Conservation (phyloP, 2,113 vertebrate species). For the Alexandromys fortis region DNA sequence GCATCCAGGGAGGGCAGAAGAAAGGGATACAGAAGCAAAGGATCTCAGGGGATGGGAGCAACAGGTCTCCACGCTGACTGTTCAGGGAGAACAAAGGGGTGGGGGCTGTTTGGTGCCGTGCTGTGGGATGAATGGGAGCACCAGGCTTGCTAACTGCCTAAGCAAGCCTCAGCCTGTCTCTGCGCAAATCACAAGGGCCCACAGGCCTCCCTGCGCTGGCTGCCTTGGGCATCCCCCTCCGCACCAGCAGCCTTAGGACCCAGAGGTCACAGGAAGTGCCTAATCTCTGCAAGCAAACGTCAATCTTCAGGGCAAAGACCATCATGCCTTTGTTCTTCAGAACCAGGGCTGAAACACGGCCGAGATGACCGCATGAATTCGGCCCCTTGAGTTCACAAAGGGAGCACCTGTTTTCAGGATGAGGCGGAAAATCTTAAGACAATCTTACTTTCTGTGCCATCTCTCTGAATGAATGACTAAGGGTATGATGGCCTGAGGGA, state of each 20-base stretch:
- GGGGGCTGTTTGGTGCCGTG: not conserved
- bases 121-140: not conserved
- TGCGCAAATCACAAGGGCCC: not conserved
- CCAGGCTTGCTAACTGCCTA: not conserved
- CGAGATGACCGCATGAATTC: constrained; percentile 68
- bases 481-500: not conserved
- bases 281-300: constrained; percentile 79
- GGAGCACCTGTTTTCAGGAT: constrained; percentile 82
- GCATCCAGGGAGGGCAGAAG: not conserved
- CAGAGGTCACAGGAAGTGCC: constrained; percentile 73
- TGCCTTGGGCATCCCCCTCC: not conserved
- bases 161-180: constrained; percentile 32
- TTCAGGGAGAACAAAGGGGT: not conserved
- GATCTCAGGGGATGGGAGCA: not conserved
- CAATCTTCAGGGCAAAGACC: constrained; percentile 79
- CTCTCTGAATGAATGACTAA: not conserved
- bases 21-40: not conserved
- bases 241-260: constrained; percentile 43
- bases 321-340: constrained; percentile 81
- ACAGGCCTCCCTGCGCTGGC: not conserved
- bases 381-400: constrained; percentile 63
- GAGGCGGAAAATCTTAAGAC: constrained; percentile 51
- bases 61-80: not conserved
- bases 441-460: constrained; percentile 51
- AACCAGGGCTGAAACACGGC: constrained; percentile 63